Evolutionary conservation across 2,113 vertebrate genomes (phyloP), one percentile per base, ranked within the genome.

Genomic region (Spizaetus ornatus): DNA sequence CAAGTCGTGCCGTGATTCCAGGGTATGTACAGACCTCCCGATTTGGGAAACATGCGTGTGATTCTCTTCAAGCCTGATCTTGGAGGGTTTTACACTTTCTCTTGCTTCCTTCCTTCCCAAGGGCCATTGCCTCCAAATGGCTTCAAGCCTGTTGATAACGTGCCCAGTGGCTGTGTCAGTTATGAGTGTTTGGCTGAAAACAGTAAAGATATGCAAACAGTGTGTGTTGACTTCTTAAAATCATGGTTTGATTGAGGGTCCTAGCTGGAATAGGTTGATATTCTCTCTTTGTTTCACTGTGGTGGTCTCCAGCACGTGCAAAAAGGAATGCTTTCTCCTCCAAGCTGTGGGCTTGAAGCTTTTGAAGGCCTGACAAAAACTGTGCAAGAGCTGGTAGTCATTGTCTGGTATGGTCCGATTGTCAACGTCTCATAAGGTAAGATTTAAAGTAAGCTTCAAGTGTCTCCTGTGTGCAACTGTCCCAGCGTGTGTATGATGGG

Each of bases 1-100:
- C 19, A 52, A 76, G 9, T 1, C 1, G 1, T 67, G 32, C 7
- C 3, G 2, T 15, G 8, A 56, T 73, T 73, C 55, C 36, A 59
- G 16, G 23, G 8, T 38, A 31, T 61, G 34, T 56, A 40, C 5
- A 13, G 69, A 55, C 42, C 17, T 90, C 36, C 20, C 6, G 3
- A 2, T 62, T 70, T 43, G 66, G 50, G 45, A 61, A 0, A 0
- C 16, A 6, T 14, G 7, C 4, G 0, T 32, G 13, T 73, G 56
- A 36, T 58, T 88, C 47, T 56, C 34, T 85, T 76, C 27, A 69
- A 63, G 22, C n/a, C 52, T 3, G 0, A 5, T 91, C 55, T 81
- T 59, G 67, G 56, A 77, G 25, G 6, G 20, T 42, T 84, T 92
- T 78, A 21, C 7, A 4, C 9, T 43, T 73, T 52, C 19, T 47